Evolutionary conservation across 2,888 invertebrate species (phyloP), one percentile per base, ranked within the genome.

Genomic region (Pyralis farinalis): DNA sequence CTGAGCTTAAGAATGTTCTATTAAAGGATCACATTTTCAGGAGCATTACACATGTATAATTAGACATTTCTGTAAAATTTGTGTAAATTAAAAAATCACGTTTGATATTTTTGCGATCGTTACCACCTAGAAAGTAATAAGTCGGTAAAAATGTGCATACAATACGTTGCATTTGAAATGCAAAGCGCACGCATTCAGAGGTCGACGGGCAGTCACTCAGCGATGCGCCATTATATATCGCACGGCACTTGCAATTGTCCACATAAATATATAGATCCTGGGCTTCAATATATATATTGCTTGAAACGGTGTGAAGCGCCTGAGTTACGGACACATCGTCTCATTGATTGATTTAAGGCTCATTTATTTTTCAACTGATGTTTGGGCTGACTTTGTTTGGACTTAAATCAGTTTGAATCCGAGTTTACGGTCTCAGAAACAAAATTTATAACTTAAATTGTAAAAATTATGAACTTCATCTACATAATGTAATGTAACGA

Each of bases 81-180:
- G n/a, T n/a, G n/a, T n/a, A n/a, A n/a, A n/a, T n/a, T n/a, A n/a
- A n/a, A 16, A 16, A 16, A 16, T 16, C 16, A 4, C 2, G 4
- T 16, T 3, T 4, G 16, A 16, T 16, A 45, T 46, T 49, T 38
- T 33, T 73, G 69, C 72, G 20, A 56, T 68, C 76, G 38, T 49
- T 75, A 75, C 71, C 55, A 60, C 58, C 63, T 71, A 69, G 76
- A 75, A 63, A 80, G 85, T 83, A 85, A 81, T 85, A 85, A 84
- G 82, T 83, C 80, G 71, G 84, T 84, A 86, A 85, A 87, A 86
- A 87, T 87, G 87, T 87, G 87, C 86, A 87, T 87, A 87, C 88
- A 88, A 88, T 87, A 84, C 79, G 51, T 32, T 69, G 66, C 63
- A 87, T 86, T 86, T 86, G 85, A 83, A 86, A 87, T 86, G 85